phyloP scores from a whole-genome alignment of 2,888 invertebrate species.

The Tetragonisca angustula region DNA sequence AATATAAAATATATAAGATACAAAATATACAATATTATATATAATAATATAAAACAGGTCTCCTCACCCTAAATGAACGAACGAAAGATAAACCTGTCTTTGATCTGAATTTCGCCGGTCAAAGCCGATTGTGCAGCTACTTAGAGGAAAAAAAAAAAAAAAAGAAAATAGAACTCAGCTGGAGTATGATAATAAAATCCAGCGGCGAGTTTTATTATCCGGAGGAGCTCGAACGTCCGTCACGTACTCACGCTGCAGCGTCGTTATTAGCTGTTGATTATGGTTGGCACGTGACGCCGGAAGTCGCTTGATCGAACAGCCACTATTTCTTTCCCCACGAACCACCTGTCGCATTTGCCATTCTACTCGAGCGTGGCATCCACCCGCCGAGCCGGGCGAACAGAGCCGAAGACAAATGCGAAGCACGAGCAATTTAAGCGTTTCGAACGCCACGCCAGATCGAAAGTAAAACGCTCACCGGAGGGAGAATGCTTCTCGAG shows the following conservation, averaged over 20 bases:
- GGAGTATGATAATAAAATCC: background rate
- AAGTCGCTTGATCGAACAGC: background rate
- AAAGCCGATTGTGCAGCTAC: background rate
- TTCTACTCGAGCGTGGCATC: slow-evolving; percentile 17
- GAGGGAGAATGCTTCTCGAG: background rate
- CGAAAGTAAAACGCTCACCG: background rate
- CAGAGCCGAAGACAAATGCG: background rate
- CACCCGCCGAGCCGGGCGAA: background rate
- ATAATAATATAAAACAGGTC: no score
- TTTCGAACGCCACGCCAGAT: background rate
- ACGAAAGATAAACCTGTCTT: no score
- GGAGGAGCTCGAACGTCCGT: slow-evolving; percentile 10
- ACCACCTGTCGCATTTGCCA: slow-evolving; percentile 56
- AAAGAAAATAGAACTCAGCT: background rate
- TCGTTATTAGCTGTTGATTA: slow-evolving; percentile 64
- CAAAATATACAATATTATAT: no score
- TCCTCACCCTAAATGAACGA: no score
- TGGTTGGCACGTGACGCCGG: slow-evolving; percentile 40
- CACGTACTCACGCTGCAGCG: slow-evolving; percentile 32
- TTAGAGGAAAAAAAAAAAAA: no score
- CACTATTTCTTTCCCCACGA: slow-evolving; percentile 17
- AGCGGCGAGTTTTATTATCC: background rate
- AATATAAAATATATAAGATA: no score
- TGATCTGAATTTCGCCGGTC: background rate
- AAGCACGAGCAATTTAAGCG: background rate